Evolutionary conservation across 2,888 invertebrate species (phyloP), one percentile per base, ranked within the genome.

Genomic region (Agriopis aurantiaria): DNA sequence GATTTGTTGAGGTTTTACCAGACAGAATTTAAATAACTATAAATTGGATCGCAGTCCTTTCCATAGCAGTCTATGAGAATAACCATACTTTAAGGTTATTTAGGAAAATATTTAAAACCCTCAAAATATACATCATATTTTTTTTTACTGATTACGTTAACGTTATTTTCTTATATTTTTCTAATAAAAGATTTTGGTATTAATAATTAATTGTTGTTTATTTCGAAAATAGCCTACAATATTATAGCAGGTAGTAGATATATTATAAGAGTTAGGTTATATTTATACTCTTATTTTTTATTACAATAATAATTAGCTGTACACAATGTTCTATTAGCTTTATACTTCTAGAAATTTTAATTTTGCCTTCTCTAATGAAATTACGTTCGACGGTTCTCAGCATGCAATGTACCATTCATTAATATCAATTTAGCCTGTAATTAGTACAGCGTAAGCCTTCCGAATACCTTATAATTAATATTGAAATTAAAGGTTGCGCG

Each of bases 401-500:
- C 46, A 8, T 43, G 43, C 43, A 53, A 60, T 45, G 6, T 43
- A 46, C 49, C 17, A 51, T 51, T 61, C 12, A 67, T 61, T 43
- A 58, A 55, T 40, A 57, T 52, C 45, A 49, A 65, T 52, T 65
- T 12, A 53, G 6, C 10, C 43, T 48, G 51, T 57, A 41, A 58
- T 68, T 56, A 58, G 8, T n/a, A 40, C 10, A 52, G 55, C 48
- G 23, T 41, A 60, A 60, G 43, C 53, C 40, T 68, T 58, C 49
- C 49, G 40, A 61, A 65, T 55, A 49, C 67, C 55, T 56, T 61
- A 43, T 60, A 56, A 67, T 67, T 67, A 61, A 67, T 61, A 49
- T 67, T 17, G 43, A 48, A 61, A 59, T 52, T 58, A 53, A 53
- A 59, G 51, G 52, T 10, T 51, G n/a, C 52, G n/a, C 40, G 17